Conservation (phyloP, 2,113 vertebrate genomes). For the Sphyrna mokarran region DNA sequence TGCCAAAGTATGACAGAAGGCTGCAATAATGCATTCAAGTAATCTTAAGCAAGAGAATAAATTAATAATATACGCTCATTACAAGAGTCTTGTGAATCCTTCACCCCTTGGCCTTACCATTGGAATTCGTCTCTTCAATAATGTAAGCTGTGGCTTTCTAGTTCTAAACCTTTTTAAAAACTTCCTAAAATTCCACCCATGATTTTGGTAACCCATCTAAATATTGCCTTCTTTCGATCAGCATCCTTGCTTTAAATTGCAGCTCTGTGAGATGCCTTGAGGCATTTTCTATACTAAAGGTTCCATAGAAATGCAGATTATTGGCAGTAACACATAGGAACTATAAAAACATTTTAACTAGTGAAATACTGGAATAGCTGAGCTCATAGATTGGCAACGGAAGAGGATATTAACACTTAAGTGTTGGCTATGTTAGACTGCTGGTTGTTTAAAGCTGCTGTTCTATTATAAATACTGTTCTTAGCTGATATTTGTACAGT, state of each 20-base stretch:
- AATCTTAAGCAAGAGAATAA: not conserved
- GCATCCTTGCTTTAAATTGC: too few species aligned
- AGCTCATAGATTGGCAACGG: not conserved
- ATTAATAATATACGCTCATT: not conserved
- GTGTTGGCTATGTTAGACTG: not conserved
- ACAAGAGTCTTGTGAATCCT: not conserved
- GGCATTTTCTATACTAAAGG: not conserved
- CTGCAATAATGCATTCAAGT: too few species aligned
- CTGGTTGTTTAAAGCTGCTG: not conserved
- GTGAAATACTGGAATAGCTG: not conserved
- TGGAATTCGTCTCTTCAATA: not conserved
- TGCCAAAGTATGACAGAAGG: not conserved
- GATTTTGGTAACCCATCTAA: too few species aligned
- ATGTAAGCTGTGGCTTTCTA: not conserved
- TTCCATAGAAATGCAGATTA: not conserved
- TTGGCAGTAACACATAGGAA: not conserved
- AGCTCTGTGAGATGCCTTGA: not conserved
- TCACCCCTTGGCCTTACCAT: not conserved
- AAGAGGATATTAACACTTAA: not conserved
- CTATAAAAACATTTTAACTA: not conserved
- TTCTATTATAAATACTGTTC: too few species aligned
- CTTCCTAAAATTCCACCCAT: not conserved
- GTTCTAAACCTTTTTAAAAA: not conserved
- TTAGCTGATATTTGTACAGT: too few species aligned
- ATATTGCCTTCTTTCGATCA: too few species aligned